phyloP scores from a whole-genome alignment of 2,888 invertebrate species.

The Ametastegia equiseti region DNA sequence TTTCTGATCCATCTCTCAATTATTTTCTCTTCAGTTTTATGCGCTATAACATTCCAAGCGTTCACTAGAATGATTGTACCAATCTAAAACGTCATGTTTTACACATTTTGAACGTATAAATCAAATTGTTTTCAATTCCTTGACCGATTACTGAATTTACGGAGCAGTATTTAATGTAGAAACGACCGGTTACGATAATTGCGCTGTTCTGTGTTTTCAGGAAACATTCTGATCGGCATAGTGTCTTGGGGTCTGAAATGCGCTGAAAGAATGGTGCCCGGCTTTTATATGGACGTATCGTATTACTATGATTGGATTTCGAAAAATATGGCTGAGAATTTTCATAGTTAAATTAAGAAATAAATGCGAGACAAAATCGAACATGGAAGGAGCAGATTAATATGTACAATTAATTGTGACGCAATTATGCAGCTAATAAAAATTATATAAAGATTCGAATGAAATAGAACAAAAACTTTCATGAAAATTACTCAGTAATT shows the following conservation, averaged over 20 bases:
- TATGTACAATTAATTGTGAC: background rate
- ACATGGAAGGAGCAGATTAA: background rate
- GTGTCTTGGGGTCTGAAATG: conserved; percentile 19
- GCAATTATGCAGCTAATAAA: too few species aligned
- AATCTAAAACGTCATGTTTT: too few species aligned
- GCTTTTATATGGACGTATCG: conserved; percentile 17
- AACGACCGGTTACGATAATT: background rate
- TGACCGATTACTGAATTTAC: background rate
- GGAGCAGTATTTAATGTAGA: background rate
- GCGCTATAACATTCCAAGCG: too few species aligned
- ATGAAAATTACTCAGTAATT: too few species aligned
- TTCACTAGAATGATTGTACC: background rate
- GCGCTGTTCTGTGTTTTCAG: background rate
- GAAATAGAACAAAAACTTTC: too few species aligned
- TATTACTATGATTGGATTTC: background rate
- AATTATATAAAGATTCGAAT: background rate
- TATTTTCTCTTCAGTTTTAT: too few species aligned
- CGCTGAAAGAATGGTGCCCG: conserved; percentile 23
- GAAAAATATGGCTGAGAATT: background rate
- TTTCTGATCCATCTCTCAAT: too few species aligned
- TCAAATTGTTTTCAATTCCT: background rate
- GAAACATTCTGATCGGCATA: background rate
- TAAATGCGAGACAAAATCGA: background rate
- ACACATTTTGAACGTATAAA: too few species aligned
- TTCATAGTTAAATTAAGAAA: background rate